Base-by-base conservation (phyloP, 2,888 invertebrate species). In the Cremastobaeus sp. region DNA sequence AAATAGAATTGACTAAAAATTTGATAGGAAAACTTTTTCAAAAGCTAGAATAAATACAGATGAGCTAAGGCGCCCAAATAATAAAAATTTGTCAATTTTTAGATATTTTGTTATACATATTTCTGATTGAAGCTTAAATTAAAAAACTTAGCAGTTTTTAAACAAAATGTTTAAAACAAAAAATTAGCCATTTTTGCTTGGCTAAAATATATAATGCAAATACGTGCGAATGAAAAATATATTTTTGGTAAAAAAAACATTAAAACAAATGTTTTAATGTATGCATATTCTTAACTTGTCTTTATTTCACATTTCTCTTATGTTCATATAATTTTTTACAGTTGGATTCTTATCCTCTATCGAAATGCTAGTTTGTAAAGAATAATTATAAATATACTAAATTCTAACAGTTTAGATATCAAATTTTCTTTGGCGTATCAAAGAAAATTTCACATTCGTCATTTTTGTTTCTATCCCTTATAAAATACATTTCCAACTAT, bases 291-390 rank as follows among this genome's bases (percentile, higher is more conserved):
- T 47, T 60, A 60, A 60, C 60, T 60, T 37, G 37, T 41, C 34
- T 66, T 68, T 78, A 74, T 70, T 75, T 79, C 76, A 78, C 78
- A 78, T 77, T 37, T 55, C 47, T 39, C 25, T 54, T 55, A 12
- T 79, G 74, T 77, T 73, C 62, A 71, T 79, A 77, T 64, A 20
- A 57, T 71, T 65, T 71, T 59, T 71, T n/a, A 71, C 71, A 71
- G 45, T 65, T 52, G 52, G 45, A 60, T 47, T 52, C 62, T 62
- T 59, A 60, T 47, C 25, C 28, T n/a, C 59, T 65, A 72, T 59
- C 52, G 60, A 72, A 59, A 65, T 65, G 71, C 71, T 71, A 65
- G n/a, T 37, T 52, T 60, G 54, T 66, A 72, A 72, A 71, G 64
- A 64, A 66, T 60, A 72, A 47, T 72, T 66, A 72, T 66, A 66